phyloP scores from a whole-genome alignment of 2,113 vertebrate species.

The Crotalus tigris region DNA sequence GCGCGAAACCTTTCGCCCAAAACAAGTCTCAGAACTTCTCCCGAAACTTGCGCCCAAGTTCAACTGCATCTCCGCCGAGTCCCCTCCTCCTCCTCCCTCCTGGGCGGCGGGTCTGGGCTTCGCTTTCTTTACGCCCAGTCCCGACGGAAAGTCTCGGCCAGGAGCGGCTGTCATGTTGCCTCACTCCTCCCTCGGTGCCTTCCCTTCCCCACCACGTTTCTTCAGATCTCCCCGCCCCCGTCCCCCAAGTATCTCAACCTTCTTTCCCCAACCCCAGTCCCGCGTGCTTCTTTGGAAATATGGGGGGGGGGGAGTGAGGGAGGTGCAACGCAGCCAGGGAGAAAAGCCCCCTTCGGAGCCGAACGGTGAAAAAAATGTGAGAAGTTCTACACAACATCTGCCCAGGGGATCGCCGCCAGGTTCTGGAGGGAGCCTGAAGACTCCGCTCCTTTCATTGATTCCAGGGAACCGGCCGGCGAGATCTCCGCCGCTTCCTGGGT shows the following conservation, averaged over 20 bases:
- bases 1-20: neutral
- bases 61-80: conserved; percentile 51
- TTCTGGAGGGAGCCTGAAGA: conserved; percentile 59
- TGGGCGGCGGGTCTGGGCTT: conserved; percentile 15
- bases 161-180: neutral
- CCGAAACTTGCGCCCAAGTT: conserved; percentile 45
- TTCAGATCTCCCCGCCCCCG: neutral
- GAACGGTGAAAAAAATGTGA: neutral
- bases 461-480: conserved; percentile 42
- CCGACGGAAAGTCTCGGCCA: neutral
- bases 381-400: conserved; percentile 59
- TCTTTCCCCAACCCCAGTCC: neutral
- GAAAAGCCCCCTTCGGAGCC: neutral
- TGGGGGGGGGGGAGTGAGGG: neutral
- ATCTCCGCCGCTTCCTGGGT: conserved; percentile 37
- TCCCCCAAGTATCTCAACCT: neutral
- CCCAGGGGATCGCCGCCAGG: conserved; percentile 50
- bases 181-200: neutral
- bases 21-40: neutral
- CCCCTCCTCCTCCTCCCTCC: conserved; percentile 4
- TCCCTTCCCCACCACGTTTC: neutral
- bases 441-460: conserved; percentile 25
- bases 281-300: neutral
- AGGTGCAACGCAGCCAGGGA: neutral
- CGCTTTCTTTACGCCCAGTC: conserved; percentile 27